These are phyloP conservation scores for Anabacerthia variegaticeps DNA, from an alignment of 2,797 vertebrate genomes.

Conservation along the genomic window DNA sequence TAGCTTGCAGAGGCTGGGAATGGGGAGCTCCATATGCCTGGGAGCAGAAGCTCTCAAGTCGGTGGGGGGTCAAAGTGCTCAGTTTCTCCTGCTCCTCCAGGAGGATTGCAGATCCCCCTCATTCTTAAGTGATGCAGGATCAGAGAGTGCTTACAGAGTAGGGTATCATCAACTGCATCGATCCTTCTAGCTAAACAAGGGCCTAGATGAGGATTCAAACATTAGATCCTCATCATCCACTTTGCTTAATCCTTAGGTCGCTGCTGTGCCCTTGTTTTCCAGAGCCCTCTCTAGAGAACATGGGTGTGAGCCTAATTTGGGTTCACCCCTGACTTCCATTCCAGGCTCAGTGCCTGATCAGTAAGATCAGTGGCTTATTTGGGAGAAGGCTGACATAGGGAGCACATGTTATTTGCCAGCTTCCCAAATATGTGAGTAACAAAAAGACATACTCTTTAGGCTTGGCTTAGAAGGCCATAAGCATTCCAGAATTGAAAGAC, in stretches of 20 bases:
- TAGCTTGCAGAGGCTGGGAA: not conserved
- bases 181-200: not conserved
- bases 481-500: not conserved
- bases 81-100: not conserved
- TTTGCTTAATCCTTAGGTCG: not conserved
- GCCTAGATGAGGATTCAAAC: not conserved
- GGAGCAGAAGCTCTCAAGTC: not conserved
- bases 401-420: not conserved
- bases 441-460: not conserved
- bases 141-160: not conserved
- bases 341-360: not conserved
- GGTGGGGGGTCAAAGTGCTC: fast-evolving
- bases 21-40: not conserved
- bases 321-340: not conserved
- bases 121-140: not conserved
- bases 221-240: not conserved
- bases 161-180: not conserved
- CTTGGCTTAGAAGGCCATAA: not conserved
- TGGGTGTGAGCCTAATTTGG: not conserved
- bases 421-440: not conserved
- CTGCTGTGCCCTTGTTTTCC: not conserved
- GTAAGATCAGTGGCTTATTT: not conserved
- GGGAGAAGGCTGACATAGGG: not conserved
- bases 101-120: not conserved
- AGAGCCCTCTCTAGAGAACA: not conserved